Evolutionary conservation across 2,113 vertebrate species (phyloP), one percentile per base, ranked within the genome.

Genomic region (Siniperca chuatsi): DNA sequence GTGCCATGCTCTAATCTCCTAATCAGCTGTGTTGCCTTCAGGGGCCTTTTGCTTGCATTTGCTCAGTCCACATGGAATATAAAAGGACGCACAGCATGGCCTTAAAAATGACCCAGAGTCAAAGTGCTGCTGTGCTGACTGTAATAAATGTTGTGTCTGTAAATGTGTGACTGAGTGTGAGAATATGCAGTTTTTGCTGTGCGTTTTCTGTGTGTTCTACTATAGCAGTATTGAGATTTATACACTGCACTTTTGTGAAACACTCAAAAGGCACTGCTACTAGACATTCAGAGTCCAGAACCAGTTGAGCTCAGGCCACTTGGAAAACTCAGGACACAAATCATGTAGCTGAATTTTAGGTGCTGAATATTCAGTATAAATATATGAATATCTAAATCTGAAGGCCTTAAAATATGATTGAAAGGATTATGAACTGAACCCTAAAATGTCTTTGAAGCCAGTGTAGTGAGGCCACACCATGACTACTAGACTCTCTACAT

Each of bases 11-110:
- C 46, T 86, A 81, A 90, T 83, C 74, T 81, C 46, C 37, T 52
- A 48, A 86, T 81, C 81, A 86, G 74, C 73, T 64, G 74, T 58
- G 80, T 82, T 78, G 83, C 82, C 57, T 83, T 85, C 72, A 60
- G 79, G 77, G 25, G 25, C 33, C 23, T 72, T 85, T 72, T 60
- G 66, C 66, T 62, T 78, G 70, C 78, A 16, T 78, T 18, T 60
- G 70, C 75, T 82, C 72, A 3, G 73, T 60, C 40, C 40, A 57
- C 61, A 42, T 60, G 2, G 65, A 69, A 69, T 54, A 35, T 57
- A 78, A 82, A 79, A 52, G 4, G 42, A 65, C 29, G 20, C 75
- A 69, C 57, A 61, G 33, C 29, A 1, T 13, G 70, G 61, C 67
- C 33, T 37, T 73, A 57, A 25, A 65, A 70, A 61, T 70, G 76